phyloP scores from a whole-genome alignment of 2,888 invertebrate genomes.

The Apoda limacodes region DNA sequence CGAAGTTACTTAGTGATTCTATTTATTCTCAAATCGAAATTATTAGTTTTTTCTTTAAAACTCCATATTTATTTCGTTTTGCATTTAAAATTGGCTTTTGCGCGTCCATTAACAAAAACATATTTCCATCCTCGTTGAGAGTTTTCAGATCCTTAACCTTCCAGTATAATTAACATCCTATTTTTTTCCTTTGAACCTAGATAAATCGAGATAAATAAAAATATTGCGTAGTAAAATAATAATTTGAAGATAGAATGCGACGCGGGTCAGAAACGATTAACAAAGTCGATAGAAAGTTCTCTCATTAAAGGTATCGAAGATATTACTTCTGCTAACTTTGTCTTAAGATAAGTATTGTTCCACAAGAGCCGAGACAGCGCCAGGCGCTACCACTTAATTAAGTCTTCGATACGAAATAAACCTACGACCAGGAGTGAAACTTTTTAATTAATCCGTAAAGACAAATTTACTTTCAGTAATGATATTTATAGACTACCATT shows the following conservation, averaged over 20 bases:
- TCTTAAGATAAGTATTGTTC: constrained; percentile 63
- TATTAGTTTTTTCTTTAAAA: constrained; percentile 23
- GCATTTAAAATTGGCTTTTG: constrained; percentile 38
- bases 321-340: constrained; percentile 62
- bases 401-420: constrained; percentile 45
- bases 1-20: too few species aligned
- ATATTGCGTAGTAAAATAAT: too few species aligned
- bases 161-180: too few species aligned
- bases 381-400: constrained; percentile 63
- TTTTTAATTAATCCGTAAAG: constrained; percentile 41
- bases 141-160: too few species aligned
- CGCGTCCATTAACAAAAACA: constrained; percentile 60
- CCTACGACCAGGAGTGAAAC: constrained; percentile 37
- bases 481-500: too few species aligned
- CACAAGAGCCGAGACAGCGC: constrained; percentile 57
- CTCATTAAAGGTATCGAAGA: constrained; percentile 67
- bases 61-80: constrained; percentile 22
- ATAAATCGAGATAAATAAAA: constrained; percentile 19
- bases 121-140: constrained; percentile 33
- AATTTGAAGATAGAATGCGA: constrained; percentile 30
- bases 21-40: too few species aligned
- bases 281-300: constrained; percentile 64
- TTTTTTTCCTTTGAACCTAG: constrained; percentile 25
- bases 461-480: constrained; percentile 33
- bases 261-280: constrained; percentile 56